A percentile compares a stretch with the other conserved stretches of the same genome.
Evolutionary conservation across 2,797 vertebrate genomes (phyloP).

Genomic region (Adrianichthys oophorus): DNA sequence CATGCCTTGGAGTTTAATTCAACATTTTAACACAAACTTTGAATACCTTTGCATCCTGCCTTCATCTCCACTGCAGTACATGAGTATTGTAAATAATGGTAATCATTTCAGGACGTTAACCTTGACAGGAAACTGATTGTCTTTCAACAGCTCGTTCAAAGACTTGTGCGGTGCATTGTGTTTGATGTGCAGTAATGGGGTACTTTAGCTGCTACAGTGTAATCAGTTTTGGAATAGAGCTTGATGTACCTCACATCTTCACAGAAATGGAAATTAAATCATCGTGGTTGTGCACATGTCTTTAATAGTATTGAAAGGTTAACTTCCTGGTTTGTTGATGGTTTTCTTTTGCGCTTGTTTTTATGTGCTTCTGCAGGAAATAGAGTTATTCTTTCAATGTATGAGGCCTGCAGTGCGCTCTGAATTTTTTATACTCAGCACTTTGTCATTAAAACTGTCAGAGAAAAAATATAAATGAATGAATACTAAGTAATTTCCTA

Average conservation of each 20-base stretch:
- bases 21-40: constrained; percentile 65
- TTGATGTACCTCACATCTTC: constrained; percentile 55
- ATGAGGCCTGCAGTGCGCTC: constrained; percentile 8
- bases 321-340: constrained; percentile 48
- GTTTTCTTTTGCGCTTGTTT: constrained; percentile 39
- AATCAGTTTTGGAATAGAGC: constrained; percentile 70
- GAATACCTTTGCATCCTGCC: constrained; percentile 40
- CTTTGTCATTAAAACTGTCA: constrained; percentile 16
- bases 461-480: constrained; percentile 34
- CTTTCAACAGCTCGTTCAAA: constrained; percentile 67
- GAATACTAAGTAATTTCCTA: constrained; percentile 21
- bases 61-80: constrained; percentile 44
- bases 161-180: constrained; percentile 51
- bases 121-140: constrained; percentile 68
- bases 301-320: constrained; percentile 59
- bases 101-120: constrained; percentile 72
- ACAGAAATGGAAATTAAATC: constrained; percentile 58
- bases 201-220: constrained; percentile 68
- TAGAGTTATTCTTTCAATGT: constrained; percentile 39
- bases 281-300: constrained; percentile 33
- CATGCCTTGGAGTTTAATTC: constrained; percentile 54
- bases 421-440: constrained; percentile 35
- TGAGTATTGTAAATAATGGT: constrained; percentile 69
- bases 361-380: constrained; percentile 37
- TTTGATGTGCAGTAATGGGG: constrained; percentile 67